These are phyloP conservation scores for Peribatodes rhomboidaria DNA, from an alignment of 2,888 invertebrate species.

Conservation along the genomic window DNA sequence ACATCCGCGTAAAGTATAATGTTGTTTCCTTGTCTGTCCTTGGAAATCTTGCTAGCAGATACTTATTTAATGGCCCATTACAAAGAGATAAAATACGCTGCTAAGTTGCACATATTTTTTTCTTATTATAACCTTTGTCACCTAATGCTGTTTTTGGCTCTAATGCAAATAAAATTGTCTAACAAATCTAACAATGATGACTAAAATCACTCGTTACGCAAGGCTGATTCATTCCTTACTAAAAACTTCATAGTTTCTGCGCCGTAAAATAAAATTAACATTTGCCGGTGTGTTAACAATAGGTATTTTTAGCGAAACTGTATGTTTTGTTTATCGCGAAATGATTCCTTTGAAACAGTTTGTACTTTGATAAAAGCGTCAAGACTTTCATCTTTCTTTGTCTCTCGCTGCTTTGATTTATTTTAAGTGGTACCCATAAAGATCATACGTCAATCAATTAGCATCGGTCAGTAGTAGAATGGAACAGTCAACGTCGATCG, in stretches of 20 bases:
- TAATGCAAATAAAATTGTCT: slow-evolving; percentile 23
- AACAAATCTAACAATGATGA: slow-evolving; percentile 6
- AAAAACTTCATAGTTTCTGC: neutral
- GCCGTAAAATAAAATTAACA: too few relatives aligned
- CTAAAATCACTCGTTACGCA: slow-evolving; percentile 3
- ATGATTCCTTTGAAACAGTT: too few relatives aligned
- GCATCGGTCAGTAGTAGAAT: too few relatives aligned
- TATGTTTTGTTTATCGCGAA: too few relatives aligned
- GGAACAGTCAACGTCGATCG: too few relatives aligned
- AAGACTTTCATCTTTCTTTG: too few relatives aligned
- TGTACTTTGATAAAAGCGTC: too few relatives aligned
- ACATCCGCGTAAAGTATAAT: slow-evolving; percentile 5
- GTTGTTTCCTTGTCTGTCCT: slow-evolving; percentile 12
- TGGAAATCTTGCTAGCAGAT: slow-evolving; percentile 11
- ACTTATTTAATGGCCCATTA: slow-evolving; percentile 16
- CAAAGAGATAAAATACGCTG: slow-evolving; percentile 2
- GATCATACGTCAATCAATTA: too few relatives aligned
- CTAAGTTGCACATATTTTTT: neutral
- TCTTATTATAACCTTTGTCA: slow-evolving; percentile 10
- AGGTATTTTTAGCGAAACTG: too few relatives aligned
- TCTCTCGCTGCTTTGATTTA: too few relatives aligned
- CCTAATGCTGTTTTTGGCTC: slow-evolving; percentile 14
- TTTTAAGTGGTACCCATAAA: too few relatives aligned
- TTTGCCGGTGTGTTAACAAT: too few relatives aligned
- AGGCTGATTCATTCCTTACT: slow-evolving; percentile 4